Percentiles rank a stretch among this genome's conserved stretches.
Conservation (phyloP, 2,888 invertebrate genomes). For the Cenopis cana region DNA sequence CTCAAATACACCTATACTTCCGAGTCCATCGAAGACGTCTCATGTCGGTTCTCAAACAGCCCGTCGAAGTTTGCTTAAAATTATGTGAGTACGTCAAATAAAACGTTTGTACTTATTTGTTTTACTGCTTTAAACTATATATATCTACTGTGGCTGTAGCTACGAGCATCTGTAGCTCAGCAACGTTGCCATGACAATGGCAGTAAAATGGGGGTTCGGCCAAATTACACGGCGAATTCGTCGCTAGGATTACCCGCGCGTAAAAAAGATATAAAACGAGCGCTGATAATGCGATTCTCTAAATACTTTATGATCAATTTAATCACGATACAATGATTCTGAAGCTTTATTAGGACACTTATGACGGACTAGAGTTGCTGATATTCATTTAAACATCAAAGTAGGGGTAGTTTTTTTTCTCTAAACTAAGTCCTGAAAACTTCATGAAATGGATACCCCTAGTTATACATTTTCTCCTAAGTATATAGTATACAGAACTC, state of each 20-base stretch:
- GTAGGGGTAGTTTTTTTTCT: background rate
- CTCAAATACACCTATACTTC: no score
- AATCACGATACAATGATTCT: conserved; percentile 39
- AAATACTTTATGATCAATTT: conserved; percentile 46
- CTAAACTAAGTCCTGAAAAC: no score
- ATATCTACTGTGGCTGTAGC: no score
- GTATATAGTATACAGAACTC: no score
- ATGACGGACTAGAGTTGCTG: background rate
- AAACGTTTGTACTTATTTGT: no score
- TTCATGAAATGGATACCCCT: no score
- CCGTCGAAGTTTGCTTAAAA: no score
- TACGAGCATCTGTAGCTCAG: conserved; percentile 46
- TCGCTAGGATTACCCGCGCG: conserved; percentile 57
- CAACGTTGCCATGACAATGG: conserved; percentile 58
- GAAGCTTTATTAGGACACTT: conserved; percentile 23
- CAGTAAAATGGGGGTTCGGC: conserved; percentile 57
- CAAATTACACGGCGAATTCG: conserved; percentile 61
- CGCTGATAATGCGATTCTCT: conserved; percentile 18
- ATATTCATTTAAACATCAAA: background rate
- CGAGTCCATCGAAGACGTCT: no score
- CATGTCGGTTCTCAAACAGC: no score
- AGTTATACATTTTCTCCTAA: no score
- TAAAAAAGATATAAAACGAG: conserved; percentile 49
- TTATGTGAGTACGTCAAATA: no score
- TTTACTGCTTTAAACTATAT: no score